Percentiles rank a stretch among this genome's conserved stretches.
Conservation (phyloP, 2,888 invertebrate species). For the Marronus borbonicus region DNA sequence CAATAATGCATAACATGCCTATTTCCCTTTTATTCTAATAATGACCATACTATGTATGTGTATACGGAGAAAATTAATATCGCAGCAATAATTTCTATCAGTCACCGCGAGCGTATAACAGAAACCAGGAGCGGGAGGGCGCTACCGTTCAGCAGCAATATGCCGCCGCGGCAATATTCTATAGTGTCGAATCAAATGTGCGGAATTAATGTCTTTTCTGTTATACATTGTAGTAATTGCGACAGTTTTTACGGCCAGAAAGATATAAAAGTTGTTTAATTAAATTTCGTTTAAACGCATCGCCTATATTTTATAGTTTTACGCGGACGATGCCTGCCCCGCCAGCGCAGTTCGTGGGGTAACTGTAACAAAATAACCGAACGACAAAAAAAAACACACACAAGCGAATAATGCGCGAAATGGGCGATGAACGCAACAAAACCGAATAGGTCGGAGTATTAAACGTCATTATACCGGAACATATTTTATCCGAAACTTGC, state of each 20-base stretch:
- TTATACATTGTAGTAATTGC: constrained; percentile 68
- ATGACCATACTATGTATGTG: background rate
- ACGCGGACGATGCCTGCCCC: constrained; percentile 23
- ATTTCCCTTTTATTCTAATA: too few relatives aligned
- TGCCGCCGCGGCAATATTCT: background rate
- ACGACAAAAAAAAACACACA: background rate
- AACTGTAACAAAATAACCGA: background rate
- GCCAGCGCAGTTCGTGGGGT: background rate
- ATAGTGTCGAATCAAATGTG: constrained; percentile 60
- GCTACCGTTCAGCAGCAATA: background rate
- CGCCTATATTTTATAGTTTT: constrained; percentile 63
- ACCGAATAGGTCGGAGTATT: constrained; percentile 4
- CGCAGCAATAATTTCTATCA: constrained; percentile 36
- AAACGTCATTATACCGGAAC: background rate
- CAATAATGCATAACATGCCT: too few relatives aligned
- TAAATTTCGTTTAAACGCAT: constrained; percentile 69
- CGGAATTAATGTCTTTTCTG: constrained; percentile 66
- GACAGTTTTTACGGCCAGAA: constrained; percentile 67
- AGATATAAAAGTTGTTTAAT: constrained; percentile 70
- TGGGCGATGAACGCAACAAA: background rate
- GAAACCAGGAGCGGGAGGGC: background rate
- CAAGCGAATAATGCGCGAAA: background rate
- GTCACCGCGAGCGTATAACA: background rate
- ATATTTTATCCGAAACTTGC: background rate
- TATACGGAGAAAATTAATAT: constrained; percentile 33